A percentile compares a stretch with the other conserved stretches of the same genome.
Evolutionary conservation across 1,140 invertebrate genomes (phyloP).

Genomic region (Zaprionus davidi): DNA sequence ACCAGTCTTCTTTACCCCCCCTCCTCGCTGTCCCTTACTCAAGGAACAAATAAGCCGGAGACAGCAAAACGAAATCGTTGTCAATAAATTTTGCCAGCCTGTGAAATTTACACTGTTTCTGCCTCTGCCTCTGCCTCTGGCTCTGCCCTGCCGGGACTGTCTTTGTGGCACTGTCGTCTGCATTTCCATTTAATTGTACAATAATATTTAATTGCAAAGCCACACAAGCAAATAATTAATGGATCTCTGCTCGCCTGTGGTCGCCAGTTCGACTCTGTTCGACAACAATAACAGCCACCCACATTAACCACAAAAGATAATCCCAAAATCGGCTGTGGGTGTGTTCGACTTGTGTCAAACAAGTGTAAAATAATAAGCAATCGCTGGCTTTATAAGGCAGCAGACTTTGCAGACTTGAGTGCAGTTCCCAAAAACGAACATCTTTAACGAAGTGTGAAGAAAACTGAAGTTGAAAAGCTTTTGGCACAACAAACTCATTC

Average conservation of each 20-base stretch:
- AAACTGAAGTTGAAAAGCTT: not conserved
- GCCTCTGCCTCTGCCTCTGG: too few relatives aligned
- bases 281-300: slow-evolving; percentile 29
- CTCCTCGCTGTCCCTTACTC: not conserved
- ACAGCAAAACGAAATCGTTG: slow-evolving; percentile 56
- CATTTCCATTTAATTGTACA: slow-evolving; percentile 74
- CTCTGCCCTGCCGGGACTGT: slow-evolving; percentile 4
- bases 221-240: slow-evolving; percentile 65
- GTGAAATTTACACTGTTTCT: slow-evolving; percentile 53
- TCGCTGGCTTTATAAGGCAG: slow-evolving; percentile 48
- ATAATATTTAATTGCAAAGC: slow-evolving; percentile 79
- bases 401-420: slow-evolving; percentile 27
- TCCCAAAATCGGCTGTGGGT: slow-evolving; percentile 55
- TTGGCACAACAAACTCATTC: not conserved
- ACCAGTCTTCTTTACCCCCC: not conserved
- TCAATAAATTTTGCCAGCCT: slow-evolving; percentile 61
- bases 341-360: slow-evolving; percentile 51
- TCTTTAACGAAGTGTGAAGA: slow-evolving; percentile 56
- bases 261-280: not conserved
- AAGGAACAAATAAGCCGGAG: slow-evolving; percentile 17
- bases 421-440: slow-evolving; percentile 51
- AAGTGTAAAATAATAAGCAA: slow-evolving; percentile 64
- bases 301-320: slow-evolving; percentile 47
- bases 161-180: slow-evolving; percentile 60
- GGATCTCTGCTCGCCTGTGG: slow-evolving; percentile 23